phyloP scores from a whole-genome alignment of 30 jellyfish, hydroid and myxozoan genomes.

The Chrysaora quinquecirrha region DNA sequence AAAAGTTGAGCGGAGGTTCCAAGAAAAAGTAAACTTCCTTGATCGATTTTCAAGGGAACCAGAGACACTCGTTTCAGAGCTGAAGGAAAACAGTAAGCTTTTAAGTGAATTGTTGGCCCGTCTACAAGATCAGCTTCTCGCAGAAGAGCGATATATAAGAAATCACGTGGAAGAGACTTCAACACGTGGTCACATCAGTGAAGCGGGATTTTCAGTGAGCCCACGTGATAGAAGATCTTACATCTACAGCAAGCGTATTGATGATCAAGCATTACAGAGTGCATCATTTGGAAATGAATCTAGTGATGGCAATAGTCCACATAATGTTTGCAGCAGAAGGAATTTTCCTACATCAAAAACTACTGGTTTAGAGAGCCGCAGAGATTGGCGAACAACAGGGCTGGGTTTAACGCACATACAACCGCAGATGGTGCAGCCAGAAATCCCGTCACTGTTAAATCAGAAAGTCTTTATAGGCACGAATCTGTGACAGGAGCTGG shows the following conservation, averaged over 20 bases:
- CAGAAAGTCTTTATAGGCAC: too few relatives aligned
- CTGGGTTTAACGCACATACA: too few relatives aligned
- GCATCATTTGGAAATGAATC: background rate
- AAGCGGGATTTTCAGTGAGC: slow-evolving; percentile 33
- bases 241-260: background rate
- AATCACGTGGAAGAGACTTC: slow-evolving; percentile 1
- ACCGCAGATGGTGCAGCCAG: too few relatives aligned
- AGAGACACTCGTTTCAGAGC: slow-evolving; percentile 34
- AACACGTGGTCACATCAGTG: background rate
- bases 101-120: slow-evolving; percentile 50
- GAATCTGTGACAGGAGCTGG: too few relatives aligned
- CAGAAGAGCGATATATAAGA: slow-evolving; percentile 57
- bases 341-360: background rate
- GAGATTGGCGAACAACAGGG: too few relatives aligned
- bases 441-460: too few relatives aligned
- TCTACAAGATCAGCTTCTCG: slow-evolving; percentile 57
- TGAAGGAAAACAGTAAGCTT: slow-evolving; percentile 40
- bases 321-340: background rate
- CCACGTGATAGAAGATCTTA: slow-evolving; percentile 58
- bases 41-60: slow-evolving; percentile 52
- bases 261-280: background rate
- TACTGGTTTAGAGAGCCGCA: too few relatives aligned
- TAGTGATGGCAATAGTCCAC: background rate
- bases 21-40: slow-evolving; percentile 34
- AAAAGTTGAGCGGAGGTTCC: slow-evolving; percentile 46